A percentile compares a stretch with the other conserved stretches of the same genome.
Conservation (phyloP, 2,888 invertebrate genomes). For the Trissonchulus sp. region DNA sequence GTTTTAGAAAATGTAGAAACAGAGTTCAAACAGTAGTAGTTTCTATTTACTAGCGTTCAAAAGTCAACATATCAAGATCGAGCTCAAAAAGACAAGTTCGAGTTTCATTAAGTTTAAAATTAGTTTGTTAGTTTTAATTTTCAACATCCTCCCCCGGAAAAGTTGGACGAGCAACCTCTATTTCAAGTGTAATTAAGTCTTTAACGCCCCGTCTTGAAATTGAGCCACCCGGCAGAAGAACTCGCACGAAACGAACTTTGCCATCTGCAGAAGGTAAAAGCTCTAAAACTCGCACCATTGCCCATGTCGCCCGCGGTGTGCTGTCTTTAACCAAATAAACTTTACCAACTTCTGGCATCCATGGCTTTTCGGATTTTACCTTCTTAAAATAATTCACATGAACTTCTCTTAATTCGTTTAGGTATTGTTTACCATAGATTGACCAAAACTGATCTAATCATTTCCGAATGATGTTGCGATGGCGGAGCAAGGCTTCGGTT, state of each 20-base stretch:
- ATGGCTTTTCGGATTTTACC: not conserved
- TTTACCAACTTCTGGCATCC: not conserved
- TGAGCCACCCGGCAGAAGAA: not conserved
- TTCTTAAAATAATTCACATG: not conserved
- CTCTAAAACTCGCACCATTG: not conserved
- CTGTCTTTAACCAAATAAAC: not conserved
- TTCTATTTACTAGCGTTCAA: too few relatives aligned
- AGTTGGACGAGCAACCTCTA: too few relatives aligned
- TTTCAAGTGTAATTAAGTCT: not conserved
- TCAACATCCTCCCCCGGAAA: too few relatives aligned
- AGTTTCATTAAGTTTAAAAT: too few relatives aligned
- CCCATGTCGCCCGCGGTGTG: not conserved
- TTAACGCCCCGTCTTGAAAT: not conserved
- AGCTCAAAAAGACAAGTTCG: too few relatives aligned
- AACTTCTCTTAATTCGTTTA: not conserved
- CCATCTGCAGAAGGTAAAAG: not conserved
- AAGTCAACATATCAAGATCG: too few relatives aligned
- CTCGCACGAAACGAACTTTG: slow-evolving; percentile 1
- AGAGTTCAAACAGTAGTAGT: too few relatives aligned
- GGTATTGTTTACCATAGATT: not conserved
- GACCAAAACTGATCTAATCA: not conserved
- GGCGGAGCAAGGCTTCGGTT: not conserved
- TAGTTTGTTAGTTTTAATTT: too few relatives aligned
- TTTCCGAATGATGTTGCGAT: not conserved
- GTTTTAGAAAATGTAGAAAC: too few relatives aligned